These are phyloP conservation scores for Pteronura brasiliensis DNA, from an alignment of 2,113 vertebrate genomes.

Conservation along the genomic window DNA sequence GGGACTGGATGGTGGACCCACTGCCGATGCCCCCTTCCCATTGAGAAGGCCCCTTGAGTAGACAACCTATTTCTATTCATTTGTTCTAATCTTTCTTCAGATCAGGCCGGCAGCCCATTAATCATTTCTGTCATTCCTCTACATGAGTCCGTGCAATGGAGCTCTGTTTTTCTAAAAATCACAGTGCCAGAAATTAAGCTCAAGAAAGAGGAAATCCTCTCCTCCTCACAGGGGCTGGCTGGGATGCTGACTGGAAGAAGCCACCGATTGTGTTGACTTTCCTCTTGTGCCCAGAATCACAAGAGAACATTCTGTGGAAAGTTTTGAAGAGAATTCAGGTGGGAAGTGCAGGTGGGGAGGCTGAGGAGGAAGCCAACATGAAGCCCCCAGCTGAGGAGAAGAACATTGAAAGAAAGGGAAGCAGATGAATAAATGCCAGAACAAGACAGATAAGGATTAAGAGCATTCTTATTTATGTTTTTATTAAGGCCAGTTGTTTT, in stretches of 20 bases:
- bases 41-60: background rate
- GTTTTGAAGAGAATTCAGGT: slow-evolving; percentile 30
- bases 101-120: slow-evolving; percentile 62
- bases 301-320: background rate
- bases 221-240: background rate
- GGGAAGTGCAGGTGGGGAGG: background rate
- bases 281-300: background rate
- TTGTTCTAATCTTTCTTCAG: slow-evolving; percentile 55
- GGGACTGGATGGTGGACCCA: no score
- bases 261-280: background rate
- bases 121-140: slow-evolving; percentile 68
- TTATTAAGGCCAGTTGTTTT: background rate
- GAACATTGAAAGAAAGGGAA: background rate
- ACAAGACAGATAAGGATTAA: background rate
- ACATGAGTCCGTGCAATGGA: slow-evolving; percentile 46
- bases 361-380: background rate
- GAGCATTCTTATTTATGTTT: background rate
- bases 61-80: slow-evolving; percentile 43
- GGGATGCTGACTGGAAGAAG: slow-evolving; percentile 16
- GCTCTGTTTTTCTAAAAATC: slow-evolving; percentile 66
- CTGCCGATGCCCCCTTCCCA: background rate
- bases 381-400: background rate
- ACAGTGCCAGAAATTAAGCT: slow-evolving; percentile 36
- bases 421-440: background rate
- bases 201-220: slow-evolving; percentile 40